phyloP scores from a whole-genome alignment of 2,888 invertebrate genomes.

The Hydrotaea cyrtoneurina region DNA sequence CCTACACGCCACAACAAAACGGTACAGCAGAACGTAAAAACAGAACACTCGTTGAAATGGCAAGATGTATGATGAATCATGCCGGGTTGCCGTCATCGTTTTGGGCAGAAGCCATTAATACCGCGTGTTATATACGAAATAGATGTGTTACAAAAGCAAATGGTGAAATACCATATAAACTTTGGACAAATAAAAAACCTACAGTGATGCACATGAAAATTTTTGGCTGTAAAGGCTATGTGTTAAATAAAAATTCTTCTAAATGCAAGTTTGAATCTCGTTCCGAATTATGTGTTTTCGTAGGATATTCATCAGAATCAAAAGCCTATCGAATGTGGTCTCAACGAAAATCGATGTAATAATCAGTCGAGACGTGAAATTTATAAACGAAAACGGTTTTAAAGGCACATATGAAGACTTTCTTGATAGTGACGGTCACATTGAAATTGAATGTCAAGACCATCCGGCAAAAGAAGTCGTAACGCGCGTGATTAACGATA shows the following conservation, averaged over 20 bases:
- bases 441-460: conserved; percentile 41
- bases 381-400: conserved; percentile 58
- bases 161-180: conserved; percentile 52
- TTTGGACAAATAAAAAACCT: conserved; percentile 52
- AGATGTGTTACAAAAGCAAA: conserved; percentile 55
- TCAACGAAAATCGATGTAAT: conserved; percentile 47
- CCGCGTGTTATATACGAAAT: conserved; percentile 61
- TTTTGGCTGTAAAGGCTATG: conserved; percentile 52
- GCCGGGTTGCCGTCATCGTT: conserved; percentile 54
- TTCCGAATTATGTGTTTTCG: conserved; percentile 54
- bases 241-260: conserved; percentile 42
- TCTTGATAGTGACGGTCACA: conserved; percentile 40
- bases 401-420: conserved; percentile 53
- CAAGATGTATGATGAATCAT: conserved; percentile 69
- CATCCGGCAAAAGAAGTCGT: neutral
- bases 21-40: conserved; percentile 69
- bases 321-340: conserved; percentile 65
- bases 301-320: conserved; percentile 58
- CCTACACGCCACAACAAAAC: conserved; percentile 68
- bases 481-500: neutral
- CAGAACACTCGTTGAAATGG: conserved; percentile 66
- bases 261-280: conserved; percentile 55
- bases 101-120: conserved; percentile 61
- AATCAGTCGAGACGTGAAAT: conserved; percentile 64
- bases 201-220: conserved; percentile 48